phyloP scores from a whole-genome alignment of 2,888 invertebrate genomes.

The Dexiosoma caninum region DNA sequence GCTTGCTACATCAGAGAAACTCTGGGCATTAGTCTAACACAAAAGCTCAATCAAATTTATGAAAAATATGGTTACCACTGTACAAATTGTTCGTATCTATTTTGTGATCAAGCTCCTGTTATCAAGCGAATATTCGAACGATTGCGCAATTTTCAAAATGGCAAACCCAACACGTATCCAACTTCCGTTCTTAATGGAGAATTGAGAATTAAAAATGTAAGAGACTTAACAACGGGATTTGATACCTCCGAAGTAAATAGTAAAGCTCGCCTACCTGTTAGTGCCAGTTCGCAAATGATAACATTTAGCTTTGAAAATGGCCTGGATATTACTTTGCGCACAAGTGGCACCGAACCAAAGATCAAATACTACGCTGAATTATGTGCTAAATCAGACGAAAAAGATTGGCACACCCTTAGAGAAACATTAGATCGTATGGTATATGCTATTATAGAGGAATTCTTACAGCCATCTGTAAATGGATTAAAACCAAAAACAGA shows the following conservation, averaged over 20 bases:
- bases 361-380: conserved; percentile 98
- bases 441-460: conserved; percentile 86
- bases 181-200: conserved; percentile 81
- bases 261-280: conserved; percentile 84
- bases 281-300: conserved; percentile 90
- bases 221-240: conserved; percentile 91
- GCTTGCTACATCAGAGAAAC: conserved; percentile 83
- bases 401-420: conserved; percentile 83
- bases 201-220: conserved; percentile 83
- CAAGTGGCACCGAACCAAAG: conserved; percentile 99
- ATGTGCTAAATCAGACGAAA: conserved; percentile 83
- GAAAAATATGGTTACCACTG: conserved; percentile 92
- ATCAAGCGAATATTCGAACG: conserved; percentile 88
- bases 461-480: conserved; percentile 88
- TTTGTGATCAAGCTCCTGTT: conserved; percentile 86
- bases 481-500: conserved; percentile 76
- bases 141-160: conserved; percentile 84
- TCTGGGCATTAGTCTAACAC: conserved; percentile 80
- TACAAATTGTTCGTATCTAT: conserved; percentile 91
- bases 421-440: conserved; percentile 85
- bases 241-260: conserved; percentile 85
- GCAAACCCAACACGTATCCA: conserved; percentile 83
- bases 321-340: conserved; percentile 90
- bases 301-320: conserved; percentile 94
- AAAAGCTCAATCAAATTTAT: conserved; percentile 88